A percentile compares a stretch with the other conserved stretches of the same genome.
These are phyloP conservation scores for Mercenaria mercenaria DNA, from an alignment of 1,140 invertebrate genomes.

Conservation along the genomic window DNA sequence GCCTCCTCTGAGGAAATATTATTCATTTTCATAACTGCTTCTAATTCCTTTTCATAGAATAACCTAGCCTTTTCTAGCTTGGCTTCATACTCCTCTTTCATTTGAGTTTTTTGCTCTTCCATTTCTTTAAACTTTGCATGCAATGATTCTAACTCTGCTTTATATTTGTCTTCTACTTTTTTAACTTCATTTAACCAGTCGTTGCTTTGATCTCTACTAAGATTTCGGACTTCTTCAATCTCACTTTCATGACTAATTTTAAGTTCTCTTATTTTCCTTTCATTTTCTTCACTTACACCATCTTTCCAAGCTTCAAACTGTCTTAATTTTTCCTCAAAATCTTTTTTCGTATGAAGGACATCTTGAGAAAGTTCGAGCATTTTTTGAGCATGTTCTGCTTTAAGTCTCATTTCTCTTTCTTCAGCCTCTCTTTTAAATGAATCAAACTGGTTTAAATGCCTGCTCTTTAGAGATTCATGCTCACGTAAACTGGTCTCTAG, in stretches of 20 bases:
- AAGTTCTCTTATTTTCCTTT: slow-evolving; percentile 78
- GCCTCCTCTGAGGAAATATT: slow-evolving; percentile 73
- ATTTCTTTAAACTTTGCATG: slow-evolving; percentile 74
- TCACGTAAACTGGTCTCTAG: slow-evolving; percentile 73
- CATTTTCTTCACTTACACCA: slow-evolving; percentile 77
- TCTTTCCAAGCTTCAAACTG: slow-evolving; percentile 79
- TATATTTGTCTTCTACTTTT: slow-evolving; percentile 80
- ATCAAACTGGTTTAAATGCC: slow-evolving; percentile 77
- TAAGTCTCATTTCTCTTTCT: slow-evolving; percentile 77
- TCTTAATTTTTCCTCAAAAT: slow-evolving; percentile 82
- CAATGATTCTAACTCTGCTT: slow-evolving; percentile 76
- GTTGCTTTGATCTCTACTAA: slow-evolving; percentile 73
- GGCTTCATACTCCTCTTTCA: slow-evolving; percentile 82
- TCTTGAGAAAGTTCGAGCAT: slow-evolving; percentile 82
- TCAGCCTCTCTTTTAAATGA: slow-evolving; percentile 78
- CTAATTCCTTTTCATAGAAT: slow-evolving; percentile 85
- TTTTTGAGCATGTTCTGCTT: slow-evolving; percentile 81
- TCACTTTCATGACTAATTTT: slow-evolving; percentile 79
- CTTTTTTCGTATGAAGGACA: slow-evolving; percentile 80
- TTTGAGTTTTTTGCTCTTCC: slow-evolving; percentile 77
- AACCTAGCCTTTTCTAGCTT: slow-evolving; percentile 83
- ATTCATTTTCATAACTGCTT: slow-evolving; percentile 77
- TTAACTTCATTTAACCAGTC: slow-evolving; percentile 79
- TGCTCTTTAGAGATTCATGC: slow-evolving; percentile 73
- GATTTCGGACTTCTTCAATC: slow-evolving; percentile 77